Base-by-base conservation (phyloP, 2,113 vertebrate species). In the Porphyrio hochstetteri region DNA sequence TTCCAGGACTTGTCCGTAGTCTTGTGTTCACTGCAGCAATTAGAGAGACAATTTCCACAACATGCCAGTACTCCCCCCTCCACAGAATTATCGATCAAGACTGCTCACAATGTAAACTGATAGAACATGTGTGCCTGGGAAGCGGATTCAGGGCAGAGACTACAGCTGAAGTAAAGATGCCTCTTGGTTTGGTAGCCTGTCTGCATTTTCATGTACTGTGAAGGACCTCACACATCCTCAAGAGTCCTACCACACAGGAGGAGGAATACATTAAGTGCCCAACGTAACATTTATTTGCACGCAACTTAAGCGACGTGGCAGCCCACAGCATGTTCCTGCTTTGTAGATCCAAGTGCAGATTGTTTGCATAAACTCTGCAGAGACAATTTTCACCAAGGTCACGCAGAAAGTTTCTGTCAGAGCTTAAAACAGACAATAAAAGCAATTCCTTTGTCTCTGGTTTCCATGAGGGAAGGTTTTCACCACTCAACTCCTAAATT, bases 221-320 rank as follows among this genome's bases (percentile, higher is more conserved):
- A 61, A 76, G 25, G 19, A 55, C 7, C 10, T 79, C 50, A 24
- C 11, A 29, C 10, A 63, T 25, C 28, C 46, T 44, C 16, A 18
- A 35, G 14, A 68, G 28, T 40, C 36, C 31, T 44, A 42, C 25
- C 60, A 71, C 25, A 19, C 0, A 42, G 14, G 7, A 89, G 33
- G 13, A 91, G 5, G 20, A 90, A 80, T 16, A 27, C 14, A 38
- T 7, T 19, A 83, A 44, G 36, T 63, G 33, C 4, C 16, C 27
- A 64, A 38, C 0, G 0, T 15, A 57, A 23, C 10, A 56, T 27
- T 48, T 33, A 38, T 61, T 53, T 9, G 5, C 3, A 31, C 0
- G 0, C 14, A 78, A 21, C 38, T 71, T 71, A 46, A 23, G 25
- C 33, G 23, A 15, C 0, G 0, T 27, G 59, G 29, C 44, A 89